Evolutionary conservation across 35 echinoderm and acorn worm genomes (phyloP), one percentile per base, ranked within the genome.

Genomic region (Ptychodera flava): DNA sequence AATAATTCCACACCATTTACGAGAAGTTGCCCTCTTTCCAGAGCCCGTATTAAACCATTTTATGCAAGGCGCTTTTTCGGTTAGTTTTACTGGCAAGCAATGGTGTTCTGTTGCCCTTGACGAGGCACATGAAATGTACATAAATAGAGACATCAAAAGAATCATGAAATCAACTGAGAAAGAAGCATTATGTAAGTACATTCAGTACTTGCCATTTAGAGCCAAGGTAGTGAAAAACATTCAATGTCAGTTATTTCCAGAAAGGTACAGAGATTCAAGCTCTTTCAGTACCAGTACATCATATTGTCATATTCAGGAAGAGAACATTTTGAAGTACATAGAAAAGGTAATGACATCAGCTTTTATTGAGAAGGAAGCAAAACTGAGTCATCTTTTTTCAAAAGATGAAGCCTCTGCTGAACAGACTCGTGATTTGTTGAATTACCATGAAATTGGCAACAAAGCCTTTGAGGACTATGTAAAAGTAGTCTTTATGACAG

Each of bases 121-220:
- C 81, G 91, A 92, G 81, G 76, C 80, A 1, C 94, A 96, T 92
- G 91, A 96, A 53, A 92, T 96, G 88, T 29, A 45, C 1, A 92
- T 92, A 92, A 28, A 96, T 35, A 92, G 89, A 88, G 88, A 92
- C 0, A 27, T 86, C 16, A 92, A 93, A 27, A 85, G 37, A 83
- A 36, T 82, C 6, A 86, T 93, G 84, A 93, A 81, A 32, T 85
- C 87, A 1, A 85, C 82, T 30, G 77, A 83, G 30, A 85, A 81
- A 78, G 82, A 86, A 36, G 88, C 36, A 36, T 33, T 93, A 0
- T 53, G 81, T 36, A 84, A 82, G 38, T 38, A 89, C 31, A 38
- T 88, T 29, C 91, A 93, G n/a, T 92, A 89, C 35, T 80, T 92
- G 0, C 86, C 86, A 31, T 78, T 88, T 64, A 6, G 22, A 22